Conservation (phyloP, 1,140 invertebrate species). For the Hestina assimilis region DNA sequence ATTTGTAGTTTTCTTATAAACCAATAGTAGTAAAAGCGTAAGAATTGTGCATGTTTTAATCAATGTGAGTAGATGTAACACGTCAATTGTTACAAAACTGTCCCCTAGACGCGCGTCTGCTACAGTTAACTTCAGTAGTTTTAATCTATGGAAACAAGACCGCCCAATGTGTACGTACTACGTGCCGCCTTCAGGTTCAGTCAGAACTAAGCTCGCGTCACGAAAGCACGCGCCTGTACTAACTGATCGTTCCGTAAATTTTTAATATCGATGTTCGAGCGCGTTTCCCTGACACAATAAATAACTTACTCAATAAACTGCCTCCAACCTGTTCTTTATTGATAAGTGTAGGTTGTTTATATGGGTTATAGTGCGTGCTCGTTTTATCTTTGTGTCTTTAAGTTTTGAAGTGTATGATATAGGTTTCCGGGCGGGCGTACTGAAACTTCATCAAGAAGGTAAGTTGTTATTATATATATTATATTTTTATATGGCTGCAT, state of each 20-base stretch:
- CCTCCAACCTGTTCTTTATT: constrained; percentile 10
- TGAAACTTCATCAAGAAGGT: constrained; percentile 57
- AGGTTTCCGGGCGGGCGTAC: constrained; percentile 44
- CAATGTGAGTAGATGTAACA: too few relatives aligned
- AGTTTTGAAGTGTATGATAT: constrained; percentile 58
- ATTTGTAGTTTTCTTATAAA: too few relatives aligned
- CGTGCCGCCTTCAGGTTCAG: constrained; percentile 35
- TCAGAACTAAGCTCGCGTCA: constrained; percentile 24
- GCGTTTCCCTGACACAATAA: constrained; percentile 23
- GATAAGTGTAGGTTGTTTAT: constrained; percentile 14
- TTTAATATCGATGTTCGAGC: constrained; percentile 50
- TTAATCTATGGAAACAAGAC: constrained; percentile 22
- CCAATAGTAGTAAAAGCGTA: too few relatives aligned
- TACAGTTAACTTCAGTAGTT: constrained; percentile 15
- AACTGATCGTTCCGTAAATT: constrained; percentile 42
- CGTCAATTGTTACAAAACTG: not conserved
- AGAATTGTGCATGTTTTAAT: too few relatives aligned
- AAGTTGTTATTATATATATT: constrained; percentile 22
- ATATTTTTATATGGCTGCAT: not conserved
- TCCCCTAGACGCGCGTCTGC: not conserved
- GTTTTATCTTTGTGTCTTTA: constrained; percentile 38
- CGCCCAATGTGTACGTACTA: too few relatives aligned
- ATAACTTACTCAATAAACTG: constrained; percentile 20
- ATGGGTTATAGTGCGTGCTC: constrained; percentile 20
- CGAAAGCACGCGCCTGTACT: constrained; percentile 19